Conservation (phyloP, 2,888 invertebrate genomes). For the Calameuta idolon region DNA sequence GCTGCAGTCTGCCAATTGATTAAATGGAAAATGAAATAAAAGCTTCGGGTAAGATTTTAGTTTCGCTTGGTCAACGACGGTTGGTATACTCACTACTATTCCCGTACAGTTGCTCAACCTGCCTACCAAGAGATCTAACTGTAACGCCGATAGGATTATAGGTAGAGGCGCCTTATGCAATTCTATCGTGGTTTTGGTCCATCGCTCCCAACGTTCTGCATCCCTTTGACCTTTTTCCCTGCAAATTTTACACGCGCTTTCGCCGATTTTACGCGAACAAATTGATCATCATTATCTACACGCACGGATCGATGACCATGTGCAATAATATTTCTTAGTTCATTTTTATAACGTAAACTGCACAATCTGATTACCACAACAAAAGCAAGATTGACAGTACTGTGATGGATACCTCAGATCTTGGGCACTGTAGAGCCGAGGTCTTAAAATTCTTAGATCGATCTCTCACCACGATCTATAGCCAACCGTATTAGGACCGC, state of each 20-base stretch:
- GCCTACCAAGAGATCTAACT: slow-evolving; percentile 16
- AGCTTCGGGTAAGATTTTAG: slow-evolving; percentile 23
- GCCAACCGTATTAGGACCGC: not conserved
- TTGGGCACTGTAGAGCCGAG: no score
- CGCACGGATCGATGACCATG: not conserved
- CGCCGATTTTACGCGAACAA: slow-evolving; percentile 22
- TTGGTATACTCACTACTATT: slow-evolving; percentile 10
- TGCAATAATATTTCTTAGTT: slow-evolving; percentile 50
- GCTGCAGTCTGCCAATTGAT: not conserved
- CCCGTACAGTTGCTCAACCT: slow-evolving; percentile 1
- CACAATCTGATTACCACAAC: not conserved
- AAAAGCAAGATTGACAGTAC: not conserved
- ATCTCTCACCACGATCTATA: slow-evolving; percentile 17
- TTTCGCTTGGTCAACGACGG: slow-evolving; percentile 31
- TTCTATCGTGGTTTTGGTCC: slow-evolving; percentile 29
- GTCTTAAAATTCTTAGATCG: no score
- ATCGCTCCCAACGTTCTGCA: not conserved
- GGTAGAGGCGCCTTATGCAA: slow-evolving; percentile 26
- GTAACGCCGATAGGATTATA: slow-evolving; percentile 23
- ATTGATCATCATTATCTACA: not conserved
- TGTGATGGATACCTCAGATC: no score
- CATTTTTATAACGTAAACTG: not conserved
- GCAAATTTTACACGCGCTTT: slow-evolving; percentile 1
- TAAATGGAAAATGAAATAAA: slow-evolving; percentile 10
- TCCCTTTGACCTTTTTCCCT: slow-evolving; percentile 2